These are phyloP conservation scores for Hippolais icterina DNA, from an alignment of 2,113 vertebrate genomes.

Conservation along the genomic window DNA sequence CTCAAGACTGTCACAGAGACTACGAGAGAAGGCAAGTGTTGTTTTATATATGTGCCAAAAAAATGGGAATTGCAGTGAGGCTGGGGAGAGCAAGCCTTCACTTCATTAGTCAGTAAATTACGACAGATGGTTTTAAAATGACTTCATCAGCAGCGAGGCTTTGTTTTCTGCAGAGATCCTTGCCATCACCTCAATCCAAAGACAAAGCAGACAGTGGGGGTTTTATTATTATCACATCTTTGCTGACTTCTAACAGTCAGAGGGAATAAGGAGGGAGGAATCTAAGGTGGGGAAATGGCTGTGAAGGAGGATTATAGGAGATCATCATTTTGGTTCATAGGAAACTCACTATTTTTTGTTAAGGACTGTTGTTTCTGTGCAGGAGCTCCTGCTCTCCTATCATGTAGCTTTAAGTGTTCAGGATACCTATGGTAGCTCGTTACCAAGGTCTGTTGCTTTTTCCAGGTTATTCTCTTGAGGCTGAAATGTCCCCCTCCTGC, in stretches of 20 bases:
- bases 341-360: not conserved
- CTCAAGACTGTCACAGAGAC: not conserved
- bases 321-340: not conserved
- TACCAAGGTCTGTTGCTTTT: not conserved
- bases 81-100: not conserved
- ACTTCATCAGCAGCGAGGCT: not conserved
- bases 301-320: not conserved
- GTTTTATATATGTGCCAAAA: not conserved
- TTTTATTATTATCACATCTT: not conserved
- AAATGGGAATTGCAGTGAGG: not conserved
- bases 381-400: not conserved
- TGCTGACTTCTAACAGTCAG: not conserved
- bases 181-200: not conserved
- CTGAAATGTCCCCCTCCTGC: not conserved
- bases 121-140: constrained; percentile 46
- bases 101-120: constrained; percentile 38
- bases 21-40: not conserved
- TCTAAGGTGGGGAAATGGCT: not conserved
- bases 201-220: not conserved
- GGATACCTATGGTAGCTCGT: fast-evolving
- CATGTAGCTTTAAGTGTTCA: fast-evolving
- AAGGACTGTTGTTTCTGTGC: not conserved
- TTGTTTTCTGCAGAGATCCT: constrained; percentile 21
- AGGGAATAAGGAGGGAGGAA: not conserved
- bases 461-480: not conserved